Evolutionary conservation across 2,113 vertebrate species (phyloP).

Genomic region (Cricetomys ansorgei): DNA sequence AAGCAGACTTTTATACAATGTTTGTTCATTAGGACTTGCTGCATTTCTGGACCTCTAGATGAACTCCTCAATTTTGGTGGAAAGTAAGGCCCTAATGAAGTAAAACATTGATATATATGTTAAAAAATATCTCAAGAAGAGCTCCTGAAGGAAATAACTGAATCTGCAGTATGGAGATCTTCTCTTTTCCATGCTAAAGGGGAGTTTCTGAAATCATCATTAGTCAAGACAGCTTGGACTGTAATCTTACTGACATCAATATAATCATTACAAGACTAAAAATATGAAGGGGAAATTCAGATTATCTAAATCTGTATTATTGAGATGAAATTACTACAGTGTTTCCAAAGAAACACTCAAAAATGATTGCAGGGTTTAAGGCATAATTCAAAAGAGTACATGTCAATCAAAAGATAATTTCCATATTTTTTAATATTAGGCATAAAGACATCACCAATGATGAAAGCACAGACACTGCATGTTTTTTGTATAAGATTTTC

Average conservation of each 20-base stretch:
- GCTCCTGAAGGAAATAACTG: background rate
- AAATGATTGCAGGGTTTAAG: background rate
- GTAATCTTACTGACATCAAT: background rate
- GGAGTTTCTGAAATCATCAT: background rate
- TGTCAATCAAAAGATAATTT: constrained; percentile 38
- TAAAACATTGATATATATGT: background rate
- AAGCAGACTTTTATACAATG: background rate
- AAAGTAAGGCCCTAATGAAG: background rate
- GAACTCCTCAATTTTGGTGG: background rate
- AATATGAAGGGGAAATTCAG: background rate
- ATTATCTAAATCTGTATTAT: constrained; percentile 29
- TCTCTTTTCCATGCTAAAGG: background rate
- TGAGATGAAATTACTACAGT: constrained; percentile 5
- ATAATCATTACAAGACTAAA: background rate
- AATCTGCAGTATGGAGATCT: accelerated
- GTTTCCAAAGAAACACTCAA: constrained; percentile 25
- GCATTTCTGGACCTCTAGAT: background rate
- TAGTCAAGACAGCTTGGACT: background rate
- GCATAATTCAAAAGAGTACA: background rate
- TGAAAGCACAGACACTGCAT: background rate
- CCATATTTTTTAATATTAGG: background rate
- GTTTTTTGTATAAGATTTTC: background rate
- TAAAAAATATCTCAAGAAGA: background rate
- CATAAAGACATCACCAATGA: background rate
- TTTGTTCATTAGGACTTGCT: background rate